Percentiles rank a stretch among this genome's conserved stretches.
phyloP scores from a whole-genome alignment of 2,797 vertebrate genomes.

The Falco cherrug region DNA sequence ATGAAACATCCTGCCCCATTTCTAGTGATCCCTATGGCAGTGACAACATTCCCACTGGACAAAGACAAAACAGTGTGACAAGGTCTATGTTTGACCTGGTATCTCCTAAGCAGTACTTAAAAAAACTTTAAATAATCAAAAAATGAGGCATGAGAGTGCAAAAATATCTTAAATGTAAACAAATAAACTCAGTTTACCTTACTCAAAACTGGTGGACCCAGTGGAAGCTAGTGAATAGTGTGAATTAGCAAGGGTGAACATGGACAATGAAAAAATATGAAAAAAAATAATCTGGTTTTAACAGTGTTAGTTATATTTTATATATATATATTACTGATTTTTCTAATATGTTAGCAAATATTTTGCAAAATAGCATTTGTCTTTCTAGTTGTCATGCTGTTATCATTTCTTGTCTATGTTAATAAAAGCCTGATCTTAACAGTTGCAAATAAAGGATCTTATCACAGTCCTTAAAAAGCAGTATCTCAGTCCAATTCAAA shows the following conservation, averaged over 20 bases:
- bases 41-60: background rate
- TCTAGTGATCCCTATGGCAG: background rate
- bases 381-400: background rate
- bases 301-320: background rate
- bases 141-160: background rate
- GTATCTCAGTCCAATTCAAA: background rate
- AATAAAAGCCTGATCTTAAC: background rate
- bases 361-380: background rate
- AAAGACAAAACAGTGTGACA: background rate
- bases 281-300: background rate
- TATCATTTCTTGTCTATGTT: background rate
- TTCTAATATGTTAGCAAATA: background rate
- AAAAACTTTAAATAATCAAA: background rate
- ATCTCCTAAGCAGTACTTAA: background rate
- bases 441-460: background rate
- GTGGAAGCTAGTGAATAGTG: background rate
- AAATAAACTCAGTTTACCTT: background rate
- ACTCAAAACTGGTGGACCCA: background rate
- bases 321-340: background rate
- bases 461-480: background rate
- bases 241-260: background rate
- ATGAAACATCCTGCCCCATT: constrained; percentile 54
- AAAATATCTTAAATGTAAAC: background rate
- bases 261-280: background rate
- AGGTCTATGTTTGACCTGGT: background rate